Conservation (phyloP, 2,113 vertebrate genomes). For the Corythornis vintsioides region DNA sequence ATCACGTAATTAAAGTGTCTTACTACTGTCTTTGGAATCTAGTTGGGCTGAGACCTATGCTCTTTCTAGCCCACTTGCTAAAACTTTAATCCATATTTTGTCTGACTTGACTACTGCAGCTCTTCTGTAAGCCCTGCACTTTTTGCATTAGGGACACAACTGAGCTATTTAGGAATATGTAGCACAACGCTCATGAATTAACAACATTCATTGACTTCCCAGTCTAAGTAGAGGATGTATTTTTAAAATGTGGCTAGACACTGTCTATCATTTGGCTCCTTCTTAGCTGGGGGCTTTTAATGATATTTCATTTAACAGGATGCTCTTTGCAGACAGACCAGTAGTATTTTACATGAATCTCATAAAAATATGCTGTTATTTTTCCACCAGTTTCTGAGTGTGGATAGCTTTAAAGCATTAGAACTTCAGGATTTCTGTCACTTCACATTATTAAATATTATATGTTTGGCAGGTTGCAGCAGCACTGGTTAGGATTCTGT, state of each 20-base stretch:
- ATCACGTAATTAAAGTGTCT: constrained; percentile 74
- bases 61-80: constrained; percentile 61
- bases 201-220: background rate
- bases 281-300: background rate
- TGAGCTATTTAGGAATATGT: background rate
- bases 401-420: background rate
- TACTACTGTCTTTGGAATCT: constrained; percentile 71
- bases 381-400: background rate
- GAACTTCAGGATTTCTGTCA: background rate
- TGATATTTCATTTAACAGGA: background rate
- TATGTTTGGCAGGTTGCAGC: background rate
- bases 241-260: background rate
- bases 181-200: background rate
- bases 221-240: background rate
- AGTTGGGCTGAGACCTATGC: constrained; percentile 58
- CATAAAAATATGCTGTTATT: background rate
- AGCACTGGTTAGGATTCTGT: background rate
- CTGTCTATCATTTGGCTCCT: background rate
- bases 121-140: background rate
- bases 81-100: constrained; percentile 63
- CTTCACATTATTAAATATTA: background rate
- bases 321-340: background rate
- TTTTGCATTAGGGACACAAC: background rate
- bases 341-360: background rate
- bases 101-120: background rate